These are phyloP conservation scores for Mareca penelope DNA, from an alignment of 2,797 vertebrate species.

Conservation along the genomic window DNA sequence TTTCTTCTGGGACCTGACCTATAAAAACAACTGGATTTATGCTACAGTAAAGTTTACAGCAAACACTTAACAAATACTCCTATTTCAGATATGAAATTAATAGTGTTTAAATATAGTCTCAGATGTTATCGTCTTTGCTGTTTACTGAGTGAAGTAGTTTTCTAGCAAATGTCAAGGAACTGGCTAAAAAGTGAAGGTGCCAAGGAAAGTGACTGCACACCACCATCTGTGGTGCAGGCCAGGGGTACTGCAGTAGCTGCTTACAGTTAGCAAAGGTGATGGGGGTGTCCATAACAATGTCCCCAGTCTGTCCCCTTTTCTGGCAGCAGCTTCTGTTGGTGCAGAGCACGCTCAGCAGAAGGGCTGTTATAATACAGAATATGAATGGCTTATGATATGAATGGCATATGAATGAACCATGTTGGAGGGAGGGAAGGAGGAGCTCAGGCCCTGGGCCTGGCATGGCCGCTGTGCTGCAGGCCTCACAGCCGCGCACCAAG, in stretches of 20 bases:
- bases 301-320: background rate
- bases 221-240: slow-evolving; percentile 37
- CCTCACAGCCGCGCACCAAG: background rate
- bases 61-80: slow-evolving; percentile 11
- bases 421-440: background rate
- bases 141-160: slow-evolving; percentile 31
- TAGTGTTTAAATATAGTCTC: slow-evolving; percentile 32
- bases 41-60: slow-evolving; percentile 17
- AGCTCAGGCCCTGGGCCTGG: accelerated
- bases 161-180: background rate
- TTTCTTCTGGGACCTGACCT: slow-evolving; percentile 49
- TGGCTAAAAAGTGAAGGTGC: background rate
- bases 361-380: background rate
- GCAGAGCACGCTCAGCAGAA: background rate
- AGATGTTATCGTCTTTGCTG: background rate
- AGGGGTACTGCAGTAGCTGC: background rate
- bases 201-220: slow-evolving; percentile 12
- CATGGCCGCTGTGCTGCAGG: background rate
- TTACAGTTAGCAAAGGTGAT: accelerated
- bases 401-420: background rate
- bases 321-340: background rate
- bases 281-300: background rate
- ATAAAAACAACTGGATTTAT: slow-evolving; percentile 38
- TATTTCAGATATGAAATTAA: slow-evolving; percentile 8
- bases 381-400: too few relatives aligned